Percentiles rank a stretch among this genome's conserved stretches.
Conservation (phyloP, 2,888 invertebrate species). For the Ctena decussata region DNA sequence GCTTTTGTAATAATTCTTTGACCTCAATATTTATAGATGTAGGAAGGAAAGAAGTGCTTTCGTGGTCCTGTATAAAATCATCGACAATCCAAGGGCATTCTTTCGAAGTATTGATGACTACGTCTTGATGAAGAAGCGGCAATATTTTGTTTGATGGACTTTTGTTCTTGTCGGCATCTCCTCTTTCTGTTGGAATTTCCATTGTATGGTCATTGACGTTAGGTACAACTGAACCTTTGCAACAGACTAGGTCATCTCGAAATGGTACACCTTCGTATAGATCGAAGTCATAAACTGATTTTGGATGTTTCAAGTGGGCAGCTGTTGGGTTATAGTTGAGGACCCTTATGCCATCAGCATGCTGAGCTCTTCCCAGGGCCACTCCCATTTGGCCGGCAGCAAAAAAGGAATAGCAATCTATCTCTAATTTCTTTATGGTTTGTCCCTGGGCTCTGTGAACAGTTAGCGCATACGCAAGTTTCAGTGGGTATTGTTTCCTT, state of each 20-base stretch:
- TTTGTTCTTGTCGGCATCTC: neutral
- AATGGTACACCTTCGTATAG: neutral
- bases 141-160: too few relatives aligned
- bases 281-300: neutral
- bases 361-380: constrained; percentile 20
- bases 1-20: neutral
- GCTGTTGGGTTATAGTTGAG: neutral
- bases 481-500: neutral
- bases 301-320: constrained; percentile 7
- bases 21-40: neutral
- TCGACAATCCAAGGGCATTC: neutral
- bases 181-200: neutral
- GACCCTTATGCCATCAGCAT: neutral
- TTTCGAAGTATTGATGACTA: too few relatives aligned
- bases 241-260: neutral
- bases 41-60: neutral
- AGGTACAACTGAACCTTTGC: neutral
- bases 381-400: constrained; percentile 39
- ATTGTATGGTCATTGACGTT: neutral
- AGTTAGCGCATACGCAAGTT: constrained; percentile 24
- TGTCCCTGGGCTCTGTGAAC: constrained; percentile 37
- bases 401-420: constrained; percentile 36
- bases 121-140: too few relatives aligned
- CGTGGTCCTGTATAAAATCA: neutral
- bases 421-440: constrained; percentile 25